Evolutionary conservation across 2,797 vertebrate genomes (phyloP), one percentile per base, ranked within the genome.

Genomic region (Serranus cabrilla): DNA sequence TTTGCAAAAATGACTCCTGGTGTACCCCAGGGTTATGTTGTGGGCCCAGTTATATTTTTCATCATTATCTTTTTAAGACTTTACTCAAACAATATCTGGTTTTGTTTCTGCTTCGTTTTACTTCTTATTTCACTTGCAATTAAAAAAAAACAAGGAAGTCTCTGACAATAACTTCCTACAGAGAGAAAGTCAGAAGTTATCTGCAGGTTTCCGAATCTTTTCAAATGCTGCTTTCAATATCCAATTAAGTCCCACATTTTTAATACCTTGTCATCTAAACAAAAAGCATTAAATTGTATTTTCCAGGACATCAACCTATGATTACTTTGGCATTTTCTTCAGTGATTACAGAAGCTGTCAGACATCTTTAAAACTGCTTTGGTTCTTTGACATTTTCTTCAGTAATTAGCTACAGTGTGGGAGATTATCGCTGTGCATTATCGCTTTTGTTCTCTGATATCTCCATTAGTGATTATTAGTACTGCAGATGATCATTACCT

Each of bases 321-420:
- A 78, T 78, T 78, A 58, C 31, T 16, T 37, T 76, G 64, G 23
- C 69, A 55, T 85, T 79, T 85, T 18, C 54, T 46, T 31, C 12
- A 17, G 20, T 66, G 31, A 68, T 74, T 74, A 74, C 7, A 61
- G 25, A 7, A 45, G 18, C 71, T 62, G 40, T 27, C 11, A 25
- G 18, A 56, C 37, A 21, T 17, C 23, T 55, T 49, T 49, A 70
- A 67, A 67, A 23, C 21, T 25, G 16, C 11, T 56, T 63, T 43
- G 37, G 4, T 52, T 72, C 54, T 64, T 25, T 81, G 75, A 77
- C 73, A 79, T 85, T 83, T 82, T 31, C 76, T 45, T 49, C 46
- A 45, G 17, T 71, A 65, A 78, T 74, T 72, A 70, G 55, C 20
- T 37, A 54, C 55, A 25, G 31, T 39, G 42, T 42, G 17, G 45